Evolutionary conservation across 1,140 invertebrate genomes (phyloP), one percentile per base, ranked within the genome.

Genomic region (Drosophila virilis): DNA sequence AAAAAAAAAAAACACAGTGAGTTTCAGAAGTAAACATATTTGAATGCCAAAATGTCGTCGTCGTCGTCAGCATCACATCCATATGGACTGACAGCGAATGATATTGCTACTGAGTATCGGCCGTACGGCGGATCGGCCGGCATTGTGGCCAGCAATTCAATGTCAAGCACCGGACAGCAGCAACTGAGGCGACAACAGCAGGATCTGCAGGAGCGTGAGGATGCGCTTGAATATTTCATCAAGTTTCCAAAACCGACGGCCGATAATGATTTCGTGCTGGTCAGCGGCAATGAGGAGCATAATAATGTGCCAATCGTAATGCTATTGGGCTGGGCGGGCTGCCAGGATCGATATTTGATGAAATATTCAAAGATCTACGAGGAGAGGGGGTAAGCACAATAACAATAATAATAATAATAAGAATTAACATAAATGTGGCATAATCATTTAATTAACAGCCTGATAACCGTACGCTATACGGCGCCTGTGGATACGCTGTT

Each of bases 291-390:
- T 17, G 73, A 79, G n/a, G 92, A 94, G 62, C 94, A 95, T 43
- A 93, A 94, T 15, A 95, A 95, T 81, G 92, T 95, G 51, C 95
- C 96, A 8, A 94, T 96, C 1, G 94, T 97, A n/a, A 93, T 97
- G 74, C 84, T 97, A 1, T 93, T 97, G 55, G 96, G 96, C 38
- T 97, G 96, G 96, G 95, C 96, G 37, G 96, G 96, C 35, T 96
- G 96, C 91, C 93, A 95, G 80, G 96, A 97, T 85, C 94, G 95
- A 80, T 95, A 97, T 92, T 90, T 97, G 33, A 94, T 95, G 66
- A 97, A 97, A 80, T 97, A 97, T 92, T 96, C 96, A 7, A 94
- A 95, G 61, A 95, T 96, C 57, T 97, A 97, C 86, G 95, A 96
- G 82, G 94, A 96, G 46, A 93, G 94, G 80, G 95, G 96, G 96